These are phyloP conservation scores for Psilopsiagon aymara DNA, from an alignment of 2,113 vertebrate species.

Conservation along the genomic window DNA sequence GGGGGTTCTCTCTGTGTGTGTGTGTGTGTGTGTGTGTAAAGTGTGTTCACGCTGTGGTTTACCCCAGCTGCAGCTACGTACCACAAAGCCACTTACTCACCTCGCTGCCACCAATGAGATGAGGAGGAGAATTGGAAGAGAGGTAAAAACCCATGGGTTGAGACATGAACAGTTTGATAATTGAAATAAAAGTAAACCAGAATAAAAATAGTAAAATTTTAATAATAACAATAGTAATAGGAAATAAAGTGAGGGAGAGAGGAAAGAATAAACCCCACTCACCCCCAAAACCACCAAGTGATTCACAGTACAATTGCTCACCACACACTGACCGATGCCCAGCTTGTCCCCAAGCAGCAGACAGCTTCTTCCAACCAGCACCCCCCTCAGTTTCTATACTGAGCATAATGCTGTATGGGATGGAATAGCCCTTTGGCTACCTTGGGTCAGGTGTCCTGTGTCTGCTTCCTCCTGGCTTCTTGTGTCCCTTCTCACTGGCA, in stretches of 20 bases:
- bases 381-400: not conserved
- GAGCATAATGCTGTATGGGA: not conserved
- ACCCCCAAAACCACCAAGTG: not conserved
- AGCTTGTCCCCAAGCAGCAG: not conserved
- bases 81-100: not conserved
- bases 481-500: not conserved
- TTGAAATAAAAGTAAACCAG: not conserved
- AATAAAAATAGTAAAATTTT: not conserved
- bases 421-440: not conserved
- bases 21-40: not conserved
- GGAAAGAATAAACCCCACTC: not conserved
- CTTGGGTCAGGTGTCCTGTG: not conserved
- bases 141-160: not conserved
- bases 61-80: not conserved
- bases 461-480: not conserved
- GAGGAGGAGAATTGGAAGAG: not conserved
- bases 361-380: not conserved
- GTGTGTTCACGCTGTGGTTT: not conserved
- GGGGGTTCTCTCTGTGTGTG: not conserved
- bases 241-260: not conserved
- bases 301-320: not conserved
- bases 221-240: not conserved
- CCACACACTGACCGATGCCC: not conserved
- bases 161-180: not conserved
- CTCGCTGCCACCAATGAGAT: not conserved